Conservation (phyloP, 2,797 vertebrate species). For the Alectoris magna region DNA sequence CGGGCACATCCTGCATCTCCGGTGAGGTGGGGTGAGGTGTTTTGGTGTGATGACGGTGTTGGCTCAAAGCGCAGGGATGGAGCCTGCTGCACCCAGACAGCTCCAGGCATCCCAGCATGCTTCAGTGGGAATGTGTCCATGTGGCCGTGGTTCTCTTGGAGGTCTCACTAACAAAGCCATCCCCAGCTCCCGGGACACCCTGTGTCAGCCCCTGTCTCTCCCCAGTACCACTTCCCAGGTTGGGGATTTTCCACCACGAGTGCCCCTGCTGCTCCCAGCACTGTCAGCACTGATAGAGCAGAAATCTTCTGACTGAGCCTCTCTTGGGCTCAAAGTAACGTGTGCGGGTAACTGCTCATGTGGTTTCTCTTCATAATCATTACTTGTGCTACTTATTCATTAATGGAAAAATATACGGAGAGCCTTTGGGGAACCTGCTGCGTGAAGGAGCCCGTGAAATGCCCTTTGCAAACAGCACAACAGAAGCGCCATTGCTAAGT, state of each 20-base stretch:
- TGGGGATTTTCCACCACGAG: rapidly evolving
- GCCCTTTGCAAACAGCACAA: not conserved
- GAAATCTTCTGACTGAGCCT: not conserved
- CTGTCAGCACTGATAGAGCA: rapidly evolving
- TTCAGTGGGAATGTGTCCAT: too few relatives aligned
- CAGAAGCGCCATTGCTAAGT: not conserved
- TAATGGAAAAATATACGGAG: not conserved
- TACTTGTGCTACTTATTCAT: slow-evolving; percentile 37
- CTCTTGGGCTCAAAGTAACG: not conserved
- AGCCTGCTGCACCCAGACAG: not conserved
- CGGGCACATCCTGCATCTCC: not conserved
- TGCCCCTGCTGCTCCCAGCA: rapidly evolving
- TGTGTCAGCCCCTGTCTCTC: not conserved
- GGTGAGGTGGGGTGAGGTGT: rapidly evolving
- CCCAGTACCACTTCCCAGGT: rapidly evolving
- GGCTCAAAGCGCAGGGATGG: not conserved
- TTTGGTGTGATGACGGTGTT: not conserved
- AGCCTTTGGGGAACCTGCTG: slow-evolving; percentile 23
- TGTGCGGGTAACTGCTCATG: not conserved
- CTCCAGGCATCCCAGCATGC: not conserved
- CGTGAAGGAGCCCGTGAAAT: not conserved
- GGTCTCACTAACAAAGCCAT: not conserved
- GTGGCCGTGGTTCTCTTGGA: not conserved
- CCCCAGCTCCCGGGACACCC: too few relatives aligned
- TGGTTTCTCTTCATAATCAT: not conserved